These are phyloP conservation scores for Callosobruchus maculatus DNA, from an alignment of 2,888 invertebrate genomes.

Conservation along the genomic window DNA sequence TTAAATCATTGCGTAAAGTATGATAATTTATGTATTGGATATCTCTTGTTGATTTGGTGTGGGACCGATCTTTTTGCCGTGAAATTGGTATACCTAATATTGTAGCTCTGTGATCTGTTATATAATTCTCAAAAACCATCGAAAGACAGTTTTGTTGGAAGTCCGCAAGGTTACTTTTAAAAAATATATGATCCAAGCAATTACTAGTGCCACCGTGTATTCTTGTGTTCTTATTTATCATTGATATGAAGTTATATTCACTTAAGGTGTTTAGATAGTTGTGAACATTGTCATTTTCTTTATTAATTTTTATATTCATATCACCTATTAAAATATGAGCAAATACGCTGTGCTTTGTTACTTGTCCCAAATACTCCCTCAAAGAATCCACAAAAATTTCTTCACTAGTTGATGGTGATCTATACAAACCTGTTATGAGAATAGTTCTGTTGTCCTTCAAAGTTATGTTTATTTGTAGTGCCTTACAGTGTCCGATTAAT, in stretches of 20 bases:
- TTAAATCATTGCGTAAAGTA: neutral
- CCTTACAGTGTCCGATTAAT: neutral
- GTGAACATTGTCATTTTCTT: neutral
- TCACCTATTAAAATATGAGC: constrained; percentile 4
- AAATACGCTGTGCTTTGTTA: neutral
- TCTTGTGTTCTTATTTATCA: constrained; percentile 1
- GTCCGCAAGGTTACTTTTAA: neutral
- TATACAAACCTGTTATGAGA: constrained; percentile 4
- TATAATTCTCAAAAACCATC: constrained; percentile 1
- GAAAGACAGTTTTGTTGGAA: constrained; percentile 1
- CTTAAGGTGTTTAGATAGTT: constrained; percentile 3
- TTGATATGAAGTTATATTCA: constrained; percentile 3
- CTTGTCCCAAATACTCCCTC: neutral
- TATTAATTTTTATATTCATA: constrained; percentile 6
- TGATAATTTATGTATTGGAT: constrained; percentile 3
- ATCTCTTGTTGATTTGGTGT: neutral
- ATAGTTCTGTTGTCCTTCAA: neutral
- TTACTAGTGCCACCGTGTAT: constrained; percentile 3
- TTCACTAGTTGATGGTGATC: constrained; percentile 3
- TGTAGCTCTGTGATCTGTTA: constrained; percentile 4
- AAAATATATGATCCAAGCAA: constrained; percentile 4
- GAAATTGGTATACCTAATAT: constrained; percentile 2
- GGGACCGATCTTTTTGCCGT: neutral
- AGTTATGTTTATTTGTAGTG: neutral
- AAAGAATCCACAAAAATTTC: constrained; percentile 1